A percentile compares a stretch with the other conserved stretches of the same genome.
Conservation (phyloP, 2,113 vertebrate genomes). For the Ascaphus truei region DNA sequence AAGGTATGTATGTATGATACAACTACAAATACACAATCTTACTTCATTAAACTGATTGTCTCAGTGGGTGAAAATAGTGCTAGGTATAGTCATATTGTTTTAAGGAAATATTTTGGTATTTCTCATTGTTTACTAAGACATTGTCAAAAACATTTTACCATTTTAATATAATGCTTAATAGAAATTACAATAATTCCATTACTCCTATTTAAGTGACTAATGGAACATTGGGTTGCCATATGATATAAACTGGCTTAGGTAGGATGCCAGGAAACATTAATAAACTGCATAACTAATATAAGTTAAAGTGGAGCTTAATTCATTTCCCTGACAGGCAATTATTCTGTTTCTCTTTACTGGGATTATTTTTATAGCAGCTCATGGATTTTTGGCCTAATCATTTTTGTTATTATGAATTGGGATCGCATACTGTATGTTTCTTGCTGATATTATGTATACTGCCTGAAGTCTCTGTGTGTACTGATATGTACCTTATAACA, state of each 20-base stretch:
- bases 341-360: neutral
- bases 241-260: neutral
- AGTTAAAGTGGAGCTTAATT: slow-evolving; percentile 9
- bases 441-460: no score
- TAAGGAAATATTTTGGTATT: no score
- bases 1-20: no score
- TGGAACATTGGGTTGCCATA: neutral
- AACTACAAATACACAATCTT: no score
- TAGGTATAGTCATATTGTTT: no score
- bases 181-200: neutral
- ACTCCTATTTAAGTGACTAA: neutral
- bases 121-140: neutral
- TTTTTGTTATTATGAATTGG: no score
- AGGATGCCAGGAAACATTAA: slow-evolving; percentile 3
- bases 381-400: slow-evolving; percentile 14
- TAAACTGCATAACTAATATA: slow-evolving; percentile 18
- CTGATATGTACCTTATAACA: no score
- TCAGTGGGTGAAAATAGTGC: no score
- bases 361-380: neutral
- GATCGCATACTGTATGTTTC: no score
- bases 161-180: no score
- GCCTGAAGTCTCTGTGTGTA: no score
- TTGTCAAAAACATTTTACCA: neutral
- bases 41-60: no score
- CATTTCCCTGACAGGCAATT: slow-evolving; percentile 16